Evolutionary conservation across 2,113 vertebrate genomes (phyloP).

Genomic region (Crotalus helleri): DNA sequence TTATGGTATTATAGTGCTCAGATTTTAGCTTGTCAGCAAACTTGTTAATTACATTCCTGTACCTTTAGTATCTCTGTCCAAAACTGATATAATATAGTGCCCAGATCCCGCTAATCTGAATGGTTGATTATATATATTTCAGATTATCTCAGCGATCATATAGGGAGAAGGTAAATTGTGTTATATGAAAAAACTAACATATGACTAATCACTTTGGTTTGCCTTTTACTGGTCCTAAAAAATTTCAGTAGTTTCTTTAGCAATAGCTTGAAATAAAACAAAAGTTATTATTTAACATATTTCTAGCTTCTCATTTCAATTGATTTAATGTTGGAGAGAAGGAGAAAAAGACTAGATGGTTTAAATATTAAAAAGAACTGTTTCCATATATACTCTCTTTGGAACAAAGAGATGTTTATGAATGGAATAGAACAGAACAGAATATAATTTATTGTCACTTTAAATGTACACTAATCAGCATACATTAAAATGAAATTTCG

Average conservation of each 20-base stretch:
- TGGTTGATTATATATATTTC: not conserved
- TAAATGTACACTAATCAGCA: too few species aligned
- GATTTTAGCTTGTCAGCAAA: not conserved
- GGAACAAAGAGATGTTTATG: not conserved
- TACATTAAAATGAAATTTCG: too few species aligned
- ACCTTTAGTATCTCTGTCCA: not conserved
- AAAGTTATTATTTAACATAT: constrained; percentile 30
- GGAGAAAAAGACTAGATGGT: not conserved
- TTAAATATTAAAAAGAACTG: constrained; percentile 8
- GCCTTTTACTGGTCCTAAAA: not conserved
- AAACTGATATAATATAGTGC: not conserved
- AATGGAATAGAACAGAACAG: too few species aligned
- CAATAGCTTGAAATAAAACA: not conserved
- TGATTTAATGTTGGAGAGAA: constrained; percentile 29
- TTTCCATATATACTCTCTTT: not conserved
- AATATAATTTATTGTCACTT: too few species aligned
- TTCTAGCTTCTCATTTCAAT: constrained; percentile 47
- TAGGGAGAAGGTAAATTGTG: not conserved
- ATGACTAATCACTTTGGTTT: not conserved
- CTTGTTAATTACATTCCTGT: not conserved
- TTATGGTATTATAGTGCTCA: not conserved
- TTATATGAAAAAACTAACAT: not conserved
- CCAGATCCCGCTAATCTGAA: not conserved
- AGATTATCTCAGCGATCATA: not conserved
- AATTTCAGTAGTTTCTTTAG: not conserved